Base-by-base conservation (phyloP, 2,113 vertebrate species). In the Castor canadensis region DNA sequence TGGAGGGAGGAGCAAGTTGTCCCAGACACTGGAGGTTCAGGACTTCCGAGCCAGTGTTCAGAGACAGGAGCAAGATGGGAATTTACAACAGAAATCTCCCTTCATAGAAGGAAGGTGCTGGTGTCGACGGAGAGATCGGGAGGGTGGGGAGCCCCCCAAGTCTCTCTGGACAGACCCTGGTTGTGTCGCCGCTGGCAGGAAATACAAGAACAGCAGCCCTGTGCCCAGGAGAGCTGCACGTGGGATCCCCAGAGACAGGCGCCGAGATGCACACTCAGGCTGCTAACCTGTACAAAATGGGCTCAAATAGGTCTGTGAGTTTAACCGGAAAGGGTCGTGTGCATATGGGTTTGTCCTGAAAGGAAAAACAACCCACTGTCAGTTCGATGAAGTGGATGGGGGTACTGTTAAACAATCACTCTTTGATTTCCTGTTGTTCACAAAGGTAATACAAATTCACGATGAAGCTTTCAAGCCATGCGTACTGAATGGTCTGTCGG, bases 291-390 rank as follows among this genome's bases (percentile, higher is more conserved):
- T 60, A 88, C 52, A 56, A 95, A 64, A 79, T 38, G 52, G 52
- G 86, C 60, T 75, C 81, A 89, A 94, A 76, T 43, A 82, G 75
- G 85, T 38, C 85, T 82, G 79, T 64, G 81, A 87, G 64, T 90
- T 90, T 69, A 91, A 49, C 89, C 86, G 72, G 52, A 72, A 84
- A 87, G 88, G 80, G 45, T 58, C n/a, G 69, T 26, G 45, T 52
- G 28, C 82, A 75, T 73, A 64, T 93, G 76, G 69, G 32, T 84
- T 96, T 87, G 56, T 90, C 81, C 35, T 24, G 32, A 95, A 91
- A 26, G 67, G 8, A n/a, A 56, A n/a, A 82, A 76, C 38, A 75
- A 93, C 3, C 52, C 72, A 80, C 12, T 47, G 38, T 32, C 22
- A 71, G 26, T 75, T 66, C 95, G n/a, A 26, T 77, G 47, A 69